Base-by-base conservation (phyloP, 1,140 invertebrate species). In the Zaprionus nigranus region DNA sequence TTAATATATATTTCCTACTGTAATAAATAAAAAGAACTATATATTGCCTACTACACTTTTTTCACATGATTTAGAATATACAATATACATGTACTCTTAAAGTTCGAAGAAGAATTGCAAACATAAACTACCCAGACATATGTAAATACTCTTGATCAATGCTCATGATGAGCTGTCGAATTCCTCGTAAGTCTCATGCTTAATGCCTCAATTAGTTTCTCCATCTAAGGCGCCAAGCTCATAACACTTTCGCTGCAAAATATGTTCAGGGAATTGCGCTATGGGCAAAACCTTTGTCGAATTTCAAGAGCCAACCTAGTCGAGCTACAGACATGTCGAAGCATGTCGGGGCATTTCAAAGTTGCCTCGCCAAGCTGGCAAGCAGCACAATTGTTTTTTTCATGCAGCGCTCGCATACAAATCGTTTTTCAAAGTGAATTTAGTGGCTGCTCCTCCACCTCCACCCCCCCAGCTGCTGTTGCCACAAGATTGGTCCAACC, bases 391-490 rank as follows among this genome's bases (percentile, higher is more conserved):
- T 75, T 59, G 59, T 56, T 63, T 58, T 75, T 30, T 75, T 30
- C 26, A 51, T 75, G 66, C 72, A 70, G 58, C 40, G 49, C 59
- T 70, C 72, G 66, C 72, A 75, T 75, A 75, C 75, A 62, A 71
- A 79, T 74, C 76, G 85, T 58, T 78, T 72, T 71, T 84, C 77
- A 88, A 88, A 87, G 84, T 88, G 83, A 87, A 88, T 87, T 84
- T 81, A 83, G 78, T 81, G 59, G 75, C 56, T 54, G 34, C 17
- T 34, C 36, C 36, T 15, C 56, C 36, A 9, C 40, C 6, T 7
- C 0, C 40, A 7, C 7, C 6, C 60, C 28, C 36, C 20, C 28
- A 5, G 17, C 28, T 58, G 38, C 36, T 30, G 30, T 78, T 60
- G 63, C 43, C 46, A 51, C 56, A 49, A 46, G 28, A 58, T 57